Evolutionary conservation across 2,888 invertebrate genomes (phyloP).

Genomic region (Toxonevra muliebris): DNA sequence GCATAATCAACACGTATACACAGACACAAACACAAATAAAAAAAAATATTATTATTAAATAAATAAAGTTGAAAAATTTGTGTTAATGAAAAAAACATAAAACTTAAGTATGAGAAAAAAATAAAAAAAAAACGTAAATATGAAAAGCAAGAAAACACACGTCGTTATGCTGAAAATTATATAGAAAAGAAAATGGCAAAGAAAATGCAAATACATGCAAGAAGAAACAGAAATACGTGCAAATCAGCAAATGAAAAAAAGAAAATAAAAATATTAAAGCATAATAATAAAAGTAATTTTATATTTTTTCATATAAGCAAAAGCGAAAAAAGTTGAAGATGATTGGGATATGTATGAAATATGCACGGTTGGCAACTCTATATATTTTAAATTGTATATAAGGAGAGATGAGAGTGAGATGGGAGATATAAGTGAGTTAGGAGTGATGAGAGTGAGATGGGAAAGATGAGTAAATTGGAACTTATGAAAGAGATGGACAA

Average conservation of each 20-base stretch:
- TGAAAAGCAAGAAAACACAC: neutral
- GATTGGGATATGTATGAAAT: conserved; percentile 2
- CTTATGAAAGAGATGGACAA: no score
- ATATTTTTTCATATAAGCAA: neutral
- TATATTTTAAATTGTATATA: no score
- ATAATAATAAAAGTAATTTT: neutral
- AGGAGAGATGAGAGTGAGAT: no score
- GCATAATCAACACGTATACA: neutral
- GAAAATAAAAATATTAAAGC: neutral
- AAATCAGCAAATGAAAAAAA: neutral
- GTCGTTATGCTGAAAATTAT: neutral
- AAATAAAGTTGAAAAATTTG: neutral
- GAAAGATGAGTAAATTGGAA: no score
- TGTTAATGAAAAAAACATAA: neutral
- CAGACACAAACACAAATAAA: neutral
- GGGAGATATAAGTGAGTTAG: no score
- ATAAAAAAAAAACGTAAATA: neutral
- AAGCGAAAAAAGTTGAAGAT: neutral
- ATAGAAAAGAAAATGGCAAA: no score
- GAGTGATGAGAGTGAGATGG: no score
- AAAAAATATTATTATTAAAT: conserved; percentile 1
- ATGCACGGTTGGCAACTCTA: neutral
- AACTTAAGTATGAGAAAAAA: conserved; percentile 10
- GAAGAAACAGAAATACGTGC: neutral
- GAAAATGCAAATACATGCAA: no score